A percentile compares a stretch with the other conserved stretches of the same genome.
Conservation (phyloP, 2,888 invertebrate genomes). For the Elegia similella region DNA sequence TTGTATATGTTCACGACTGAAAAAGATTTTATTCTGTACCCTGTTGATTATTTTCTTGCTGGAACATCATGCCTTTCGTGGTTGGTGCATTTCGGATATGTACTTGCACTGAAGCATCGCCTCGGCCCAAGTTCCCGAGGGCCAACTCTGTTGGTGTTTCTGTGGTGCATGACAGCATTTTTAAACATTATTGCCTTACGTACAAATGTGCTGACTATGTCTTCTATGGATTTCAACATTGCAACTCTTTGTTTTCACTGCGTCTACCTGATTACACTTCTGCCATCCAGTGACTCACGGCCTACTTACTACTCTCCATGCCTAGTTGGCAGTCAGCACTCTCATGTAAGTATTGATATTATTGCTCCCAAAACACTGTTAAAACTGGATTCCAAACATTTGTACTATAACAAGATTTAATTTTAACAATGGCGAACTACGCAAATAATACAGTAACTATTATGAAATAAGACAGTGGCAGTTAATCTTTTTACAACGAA, state of each 20-base stretch:
- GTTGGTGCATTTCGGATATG: constrained; percentile 90
- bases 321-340: constrained; percentile 74
- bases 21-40: constrained; percentile 71
- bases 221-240: constrained; percentile 82
- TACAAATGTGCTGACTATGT: constrained; percentile 80
- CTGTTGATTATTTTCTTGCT: constrained; percentile 87
- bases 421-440: too few species aligned
- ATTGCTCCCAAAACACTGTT: neutral
- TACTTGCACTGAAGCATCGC: constrained; percentile 84
- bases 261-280: constrained; percentile 86
- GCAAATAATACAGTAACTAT: too few species aligned
- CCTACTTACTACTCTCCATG: constrained; percentile 74
- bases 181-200: constrained; percentile 86
- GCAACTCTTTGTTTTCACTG: constrained; percentile 83
- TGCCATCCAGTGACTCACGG: constrained; percentile 82
- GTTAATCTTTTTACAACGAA: too few species aligned
- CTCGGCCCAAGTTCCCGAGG: constrained; percentile 87
- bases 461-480: too few species aligned
- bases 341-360: constrained; percentile 64
- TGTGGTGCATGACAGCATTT: constrained; percentile 86
- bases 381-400: too few species aligned
- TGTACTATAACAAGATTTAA: too few species aligned
- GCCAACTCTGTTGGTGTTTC: constrained; percentile 84
- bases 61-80: constrained; percentile 89
- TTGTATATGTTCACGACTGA: constrained; percentile 84